Evolutionary conservation across 2,113 vertebrate genomes (phyloP).

Genomic region (Lophotis ruficrista): DNA sequence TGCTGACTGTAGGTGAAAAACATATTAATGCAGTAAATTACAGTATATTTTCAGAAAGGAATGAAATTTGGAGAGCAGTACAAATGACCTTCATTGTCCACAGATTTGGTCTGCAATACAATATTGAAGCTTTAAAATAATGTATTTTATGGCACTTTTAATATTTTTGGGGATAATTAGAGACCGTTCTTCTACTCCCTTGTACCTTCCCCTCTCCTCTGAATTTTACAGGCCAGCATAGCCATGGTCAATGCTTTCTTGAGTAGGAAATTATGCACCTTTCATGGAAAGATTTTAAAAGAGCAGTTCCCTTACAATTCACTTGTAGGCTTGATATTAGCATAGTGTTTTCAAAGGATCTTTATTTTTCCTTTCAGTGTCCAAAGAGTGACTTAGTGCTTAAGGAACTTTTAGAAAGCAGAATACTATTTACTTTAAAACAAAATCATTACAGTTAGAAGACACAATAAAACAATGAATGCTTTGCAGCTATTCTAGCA

Average conservation of each 20-base stretch:
- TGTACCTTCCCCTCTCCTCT: not conserved
- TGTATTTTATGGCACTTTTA: not conserved
- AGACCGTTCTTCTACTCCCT: not conserved
- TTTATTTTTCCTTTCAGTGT: not conserved
- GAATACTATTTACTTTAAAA: not conserved
- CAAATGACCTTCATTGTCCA: not conserved
- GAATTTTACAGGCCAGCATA: not conserved
- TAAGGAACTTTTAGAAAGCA: not conserved
- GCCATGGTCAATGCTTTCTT: not conserved
- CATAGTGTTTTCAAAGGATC: not conserved
- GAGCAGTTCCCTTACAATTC: not conserved
- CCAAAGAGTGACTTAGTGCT: not conserved
- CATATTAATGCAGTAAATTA: not conserved
- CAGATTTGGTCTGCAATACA: not conserved
- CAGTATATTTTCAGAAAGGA: not conserved
- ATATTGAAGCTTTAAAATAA: not conserved
- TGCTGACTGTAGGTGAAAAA: not conserved
- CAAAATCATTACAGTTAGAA: not conserved
- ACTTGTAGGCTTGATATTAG: not conserved
- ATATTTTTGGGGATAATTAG: not conserved
- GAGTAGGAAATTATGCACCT: not conserved
- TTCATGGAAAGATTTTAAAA: not conserved
- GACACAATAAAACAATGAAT: not conserved
- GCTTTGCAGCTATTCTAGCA: not conserved
- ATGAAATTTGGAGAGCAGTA: not conserved